A percentile compares a stretch with the other conserved stretches of the same genome.
Conservation (phyloP, 2,888 invertebrate species). For the Labia minor region DNA sequence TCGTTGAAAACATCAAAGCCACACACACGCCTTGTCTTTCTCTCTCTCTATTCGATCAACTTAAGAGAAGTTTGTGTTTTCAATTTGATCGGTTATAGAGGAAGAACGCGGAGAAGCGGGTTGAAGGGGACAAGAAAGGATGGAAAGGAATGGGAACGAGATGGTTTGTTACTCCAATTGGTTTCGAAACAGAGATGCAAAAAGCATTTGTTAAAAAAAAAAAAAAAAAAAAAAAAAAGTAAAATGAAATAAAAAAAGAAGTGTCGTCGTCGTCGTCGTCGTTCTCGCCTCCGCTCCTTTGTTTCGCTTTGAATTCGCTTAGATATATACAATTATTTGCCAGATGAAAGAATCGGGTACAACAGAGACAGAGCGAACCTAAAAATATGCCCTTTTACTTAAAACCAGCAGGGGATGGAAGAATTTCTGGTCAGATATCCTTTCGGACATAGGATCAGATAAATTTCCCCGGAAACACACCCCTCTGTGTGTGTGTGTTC, state of each 20-base stretch:
- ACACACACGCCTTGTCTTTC: neutral
- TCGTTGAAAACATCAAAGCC: conserved; percentile 1
- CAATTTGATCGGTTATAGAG: conserved; percentile 13
- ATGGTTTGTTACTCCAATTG: conserved; percentile 13
- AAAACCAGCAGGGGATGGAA: conserved; percentile 1
- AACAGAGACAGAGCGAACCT: neutral
- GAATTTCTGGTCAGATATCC: conserved; percentile 13
- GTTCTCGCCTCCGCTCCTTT: conserved; percentile 2
- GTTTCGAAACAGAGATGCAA: conserved; percentile 7
- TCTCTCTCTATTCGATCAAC: conserved; percentile 8
- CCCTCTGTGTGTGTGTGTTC: neutral
- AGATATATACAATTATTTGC: conserved; percentile 13
- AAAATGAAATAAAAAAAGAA: neutral
- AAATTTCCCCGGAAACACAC: conserved; percentile 13
- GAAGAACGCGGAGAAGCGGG: neutral
- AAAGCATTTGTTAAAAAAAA: conserved; percentile 9
- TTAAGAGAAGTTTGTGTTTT: conserved; percentile 13
- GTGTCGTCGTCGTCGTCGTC: neutral
- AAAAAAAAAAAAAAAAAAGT: neutral
- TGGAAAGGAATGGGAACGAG: neutral
- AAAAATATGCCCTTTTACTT: conserved; percentile 13
- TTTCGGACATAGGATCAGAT: conserved; percentile 8
- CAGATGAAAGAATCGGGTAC: conserved; percentile 4
- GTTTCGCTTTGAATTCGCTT: conserved; percentile 13
- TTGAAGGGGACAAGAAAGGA: neutral